Conservation (phyloP, 37 sponge, comb jelly and placozoan genomes). For the Eunapius fragilis region DNA sequence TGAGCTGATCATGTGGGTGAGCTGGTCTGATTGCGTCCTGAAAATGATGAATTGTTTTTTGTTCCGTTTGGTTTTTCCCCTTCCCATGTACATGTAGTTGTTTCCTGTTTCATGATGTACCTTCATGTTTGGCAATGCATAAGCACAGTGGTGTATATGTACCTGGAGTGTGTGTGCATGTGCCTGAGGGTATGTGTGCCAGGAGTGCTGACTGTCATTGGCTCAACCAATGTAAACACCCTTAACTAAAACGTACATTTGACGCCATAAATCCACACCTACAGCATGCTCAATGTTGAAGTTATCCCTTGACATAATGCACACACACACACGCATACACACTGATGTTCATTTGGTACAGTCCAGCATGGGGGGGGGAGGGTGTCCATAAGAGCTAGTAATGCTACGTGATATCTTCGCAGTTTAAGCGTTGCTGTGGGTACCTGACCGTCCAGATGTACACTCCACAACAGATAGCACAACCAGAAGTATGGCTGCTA, state of each 20-base stretch:
- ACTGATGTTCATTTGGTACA: too few species aligned
- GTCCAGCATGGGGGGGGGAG: too few species aligned
- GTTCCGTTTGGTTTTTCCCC: too few species aligned
- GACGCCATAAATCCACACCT: not conserved
- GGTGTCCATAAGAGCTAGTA: too few species aligned
- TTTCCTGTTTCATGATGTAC: too few species aligned
- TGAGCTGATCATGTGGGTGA: too few species aligned
- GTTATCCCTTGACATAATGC: not conserved
- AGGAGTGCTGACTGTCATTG: not conserved
- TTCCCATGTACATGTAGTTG: too few species aligned
- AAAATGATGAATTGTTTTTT: too few species aligned
- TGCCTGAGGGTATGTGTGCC: not conserved
- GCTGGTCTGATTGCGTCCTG: too few species aligned
- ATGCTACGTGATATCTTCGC: too few species aligned
- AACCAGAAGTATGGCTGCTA: not conserved
- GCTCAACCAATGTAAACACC: not conserved
- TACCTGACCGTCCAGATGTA: not conserved
- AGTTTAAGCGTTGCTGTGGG: not conserved
- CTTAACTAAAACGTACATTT: not conserved
- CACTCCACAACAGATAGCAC: not conserved
- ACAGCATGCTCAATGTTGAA: not conserved
- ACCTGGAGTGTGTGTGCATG: not conserved
- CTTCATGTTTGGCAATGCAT: too few species aligned
- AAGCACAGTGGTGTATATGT: too few species aligned
- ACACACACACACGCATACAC: not conserved